Base-by-base conservation (phyloP, 2,113 vertebrate genomes). In the Herpetotheres cachinnans region DNA sequence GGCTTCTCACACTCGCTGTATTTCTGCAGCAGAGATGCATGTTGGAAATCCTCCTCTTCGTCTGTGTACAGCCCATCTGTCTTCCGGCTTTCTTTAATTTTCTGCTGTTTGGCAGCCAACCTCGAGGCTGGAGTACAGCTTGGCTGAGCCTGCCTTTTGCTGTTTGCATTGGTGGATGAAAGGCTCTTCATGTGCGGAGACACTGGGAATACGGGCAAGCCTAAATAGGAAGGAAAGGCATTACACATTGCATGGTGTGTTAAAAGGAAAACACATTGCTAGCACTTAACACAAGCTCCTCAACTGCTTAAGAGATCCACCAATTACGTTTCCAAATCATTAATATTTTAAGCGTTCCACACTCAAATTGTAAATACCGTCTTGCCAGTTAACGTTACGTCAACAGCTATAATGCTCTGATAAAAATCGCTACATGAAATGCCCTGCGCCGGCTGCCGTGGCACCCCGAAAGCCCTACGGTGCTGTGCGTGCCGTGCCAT, bases 1-100 rank as follows among this genome's bases (percentile, higher is more conserved):
- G 99, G 99, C 96, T 99, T 99, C 98, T 99, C 99, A 25, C 98
- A 97, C 96, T 99, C 99, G 82, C 98, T 98, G 97, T 99, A 99
- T 97, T 99, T 99, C 97, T 99, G 99, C 90, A 98, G 98, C 96
- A 99, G 97, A 90, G 98, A 98, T 97, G 98, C 95, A 80, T 97
- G 95, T 92, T 98, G 98, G 95, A 97, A 98, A 97, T 98, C 98
- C 97, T 98, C 97, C 89, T 98, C 98, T 95, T 99, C 98, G 88
- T 98, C 99, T 97, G 98, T 96, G 95, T 98, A 98, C 98, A 97
- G 95, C 97, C 98, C 96, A 96, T 98, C 96, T 95, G 97, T 97
- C 98, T 98, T 99, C 98, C 98, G 99, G 98, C 91, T 98, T 96
- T 99, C 99, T 98, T 98, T 99, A 97, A 98, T 98, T 98, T 98